Evolutionary conservation across 2,888 invertebrate genomes (phyloP).

Genomic region (Tachystola acroxantha): DNA sequence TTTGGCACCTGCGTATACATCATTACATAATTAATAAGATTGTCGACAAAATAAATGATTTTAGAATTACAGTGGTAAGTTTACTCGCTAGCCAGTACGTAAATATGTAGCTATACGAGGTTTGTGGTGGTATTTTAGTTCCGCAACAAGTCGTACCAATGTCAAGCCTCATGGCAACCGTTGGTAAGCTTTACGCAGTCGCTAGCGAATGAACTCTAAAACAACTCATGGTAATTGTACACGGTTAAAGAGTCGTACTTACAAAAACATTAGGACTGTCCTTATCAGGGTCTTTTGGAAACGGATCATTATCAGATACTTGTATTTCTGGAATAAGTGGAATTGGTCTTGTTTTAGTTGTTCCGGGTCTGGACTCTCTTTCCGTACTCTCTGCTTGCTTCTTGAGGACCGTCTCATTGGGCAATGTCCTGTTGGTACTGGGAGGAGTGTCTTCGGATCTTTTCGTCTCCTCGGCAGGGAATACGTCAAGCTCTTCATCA

Average conservation of each 20-base stretch:
- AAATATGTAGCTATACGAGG: not conserved
- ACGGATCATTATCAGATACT: conserved; percentile 21
- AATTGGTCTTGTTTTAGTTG: conserved; percentile 54
- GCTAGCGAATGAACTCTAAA: too few species aligned
- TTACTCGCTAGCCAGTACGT: too few species aligned
- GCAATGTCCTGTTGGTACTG: conserved; percentile 25
- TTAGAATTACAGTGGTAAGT: too few species aligned
- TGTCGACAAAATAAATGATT: too few species aligned
- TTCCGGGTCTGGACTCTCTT: conserved; percentile 32
- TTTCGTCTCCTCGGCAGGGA: conserved; percentile 9
- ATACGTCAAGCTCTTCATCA: conserved; percentile 25
- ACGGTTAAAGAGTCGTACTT: too few species aligned
- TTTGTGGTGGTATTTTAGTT: too few species aligned
- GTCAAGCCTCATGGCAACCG: too few species aligned
- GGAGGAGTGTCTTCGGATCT: conserved; percentile 18
- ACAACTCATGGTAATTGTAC: too few species aligned
- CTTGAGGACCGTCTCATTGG: conserved; percentile 31
- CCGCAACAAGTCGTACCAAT: too few species aligned
- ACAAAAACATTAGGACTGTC: conserved; percentile 59
- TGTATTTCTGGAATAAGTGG: conserved; percentile 53
- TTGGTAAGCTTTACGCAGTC: too few species aligned
- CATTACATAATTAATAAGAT: too few species aligned
- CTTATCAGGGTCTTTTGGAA: conserved; percentile 62
- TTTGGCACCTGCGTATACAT: conserved; percentile 79
- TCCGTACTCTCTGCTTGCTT: conserved; percentile 35